Evolutionary conservation across 2,797 vertebrate species (phyloP), one percentile per base, ranked within the genome.

Genomic region (Pseudochromis fuscus): DNA sequence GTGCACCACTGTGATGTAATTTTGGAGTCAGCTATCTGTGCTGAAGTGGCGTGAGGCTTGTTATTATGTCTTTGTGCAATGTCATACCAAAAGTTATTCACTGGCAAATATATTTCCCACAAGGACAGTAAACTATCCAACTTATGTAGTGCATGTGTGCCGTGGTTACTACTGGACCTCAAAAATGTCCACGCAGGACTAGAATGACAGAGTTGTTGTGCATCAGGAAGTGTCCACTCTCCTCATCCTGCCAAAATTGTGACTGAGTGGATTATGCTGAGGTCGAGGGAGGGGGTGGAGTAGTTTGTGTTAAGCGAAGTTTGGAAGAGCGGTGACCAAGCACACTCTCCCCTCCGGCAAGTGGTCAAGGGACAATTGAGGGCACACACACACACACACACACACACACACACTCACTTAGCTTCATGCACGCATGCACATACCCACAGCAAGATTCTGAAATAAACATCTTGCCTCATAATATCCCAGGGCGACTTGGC

Each of bases 271-370:
- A 91, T 87, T 91, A 79, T 80, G 71, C 59, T 73, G 75, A 83
- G 93, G 95, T 94, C 91, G 94, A 92, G 94, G 92, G 58, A 94
- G 93, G 94, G 92, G 58, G 93, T 6, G 95, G 91, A 94, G 70
- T 70, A 75, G 94, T 90, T 90, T 81, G 85, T 93, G 93, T 92
- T 94, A 92, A 90, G 83, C 75, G 68, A 79, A 71, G 84, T 73
- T 87, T 76, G 77, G 60, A 58, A 72, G 84, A 73, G 52, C 67
- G 77, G 75, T 55, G 60, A 68, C 73, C 82, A 87, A 88, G 86
- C 84, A 89, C 77, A 84, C 92, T 92, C 93, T 89, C 77, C 84
- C 93, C 93, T 92, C 87, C 37, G 86, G 91, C 88, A 51, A 91
- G 82, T 90, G 90, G 92, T 92, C 86, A 89, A 84, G 79, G 74